phyloP scores from a whole-genome alignment of 2,888 invertebrate genomes.

The Julus scanicus region DNA sequence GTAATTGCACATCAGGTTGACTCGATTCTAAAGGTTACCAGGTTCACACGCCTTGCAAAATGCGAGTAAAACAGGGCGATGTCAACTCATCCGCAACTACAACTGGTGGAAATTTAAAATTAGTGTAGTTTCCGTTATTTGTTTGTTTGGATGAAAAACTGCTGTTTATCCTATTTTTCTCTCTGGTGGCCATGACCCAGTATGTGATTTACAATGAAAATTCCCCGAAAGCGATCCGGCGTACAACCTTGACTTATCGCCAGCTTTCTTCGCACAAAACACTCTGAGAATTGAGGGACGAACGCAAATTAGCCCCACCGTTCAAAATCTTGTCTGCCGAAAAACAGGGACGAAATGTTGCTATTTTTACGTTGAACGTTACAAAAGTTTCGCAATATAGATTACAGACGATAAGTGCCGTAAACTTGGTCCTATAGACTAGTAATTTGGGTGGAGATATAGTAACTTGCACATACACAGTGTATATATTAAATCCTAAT shows the following conservation, averaged over 20 bases:
- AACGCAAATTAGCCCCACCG: background rate
- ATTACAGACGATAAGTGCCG: no score
- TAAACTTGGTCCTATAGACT: no score
- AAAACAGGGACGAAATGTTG: background rate
- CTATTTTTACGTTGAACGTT: background rate
- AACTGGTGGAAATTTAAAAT: background rate
- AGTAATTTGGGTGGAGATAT: no score
- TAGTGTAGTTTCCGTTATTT: background rate
- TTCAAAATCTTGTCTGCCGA: background rate
- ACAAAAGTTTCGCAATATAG: no score
- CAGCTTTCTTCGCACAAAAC: slow-evolving; percentile 2
- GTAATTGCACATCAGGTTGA: background rate
- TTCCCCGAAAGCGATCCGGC: background rate
- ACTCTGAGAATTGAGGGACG: background rate
- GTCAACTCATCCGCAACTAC: slow-evolving; percentile 22
- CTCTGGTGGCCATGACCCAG: background rate
- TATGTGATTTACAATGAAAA: background rate
- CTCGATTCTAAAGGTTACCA: background rate
- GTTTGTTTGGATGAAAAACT: background rate
- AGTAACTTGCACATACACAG: background rate
- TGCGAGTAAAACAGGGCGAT: background rate
- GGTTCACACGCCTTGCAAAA: background rate
- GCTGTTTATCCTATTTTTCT: background rate
- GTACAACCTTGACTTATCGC: slow-evolving; percentile 10
- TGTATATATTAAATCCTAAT: background rate